These are phyloP conservation scores for Adrianichthys oophorus DNA, from an alignment of 2,797 vertebrate species.

Conservation along the genomic window DNA sequence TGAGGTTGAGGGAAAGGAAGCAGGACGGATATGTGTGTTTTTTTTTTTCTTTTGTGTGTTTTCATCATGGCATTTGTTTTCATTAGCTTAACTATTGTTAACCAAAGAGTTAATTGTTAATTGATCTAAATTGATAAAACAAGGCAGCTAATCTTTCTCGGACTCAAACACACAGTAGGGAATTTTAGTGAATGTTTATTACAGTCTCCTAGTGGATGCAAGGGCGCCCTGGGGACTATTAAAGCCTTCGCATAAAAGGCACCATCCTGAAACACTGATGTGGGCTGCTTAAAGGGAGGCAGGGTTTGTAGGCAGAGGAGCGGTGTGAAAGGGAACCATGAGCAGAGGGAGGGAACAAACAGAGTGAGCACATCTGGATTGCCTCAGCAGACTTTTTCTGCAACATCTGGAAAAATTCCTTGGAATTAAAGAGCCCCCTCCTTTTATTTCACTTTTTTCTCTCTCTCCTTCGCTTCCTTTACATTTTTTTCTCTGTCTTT, in stretches of 20 bases:
- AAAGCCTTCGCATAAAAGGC: conserved; percentile 68
- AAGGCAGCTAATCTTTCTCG: conserved; percentile 42
- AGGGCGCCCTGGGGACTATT: conserved; percentile 66
- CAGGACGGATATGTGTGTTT: conserved; percentile 3
- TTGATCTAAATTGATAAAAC: conserved; percentile 69
- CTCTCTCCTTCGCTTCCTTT: conserved; percentile 14
- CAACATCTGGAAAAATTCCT: conserved; percentile 82
- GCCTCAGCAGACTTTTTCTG: conserved; percentile 77
- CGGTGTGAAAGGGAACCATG: conserved; percentile 45
- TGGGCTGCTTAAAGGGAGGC: conserved; percentile 31
- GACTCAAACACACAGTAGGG: conserved; percentile 29
- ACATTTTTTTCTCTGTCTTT: conserved; percentile 27
- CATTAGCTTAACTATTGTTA: conserved; percentile 52
- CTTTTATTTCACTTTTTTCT: conserved; percentile 65
- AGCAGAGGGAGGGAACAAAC: conserved; percentile 60
- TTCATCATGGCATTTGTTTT: conserved; percentile 10
- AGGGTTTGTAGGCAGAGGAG: conserved; percentile 23
- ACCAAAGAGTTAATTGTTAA: conserved; percentile 67
- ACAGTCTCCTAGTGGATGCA: conserved; percentile 69
- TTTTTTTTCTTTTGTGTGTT: conserved; percentile 41
- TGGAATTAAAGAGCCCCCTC: conserved; percentile 80
- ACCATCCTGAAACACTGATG: conserved; percentile 56
- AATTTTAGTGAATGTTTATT: conserved; percentile 74
- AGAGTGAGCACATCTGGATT: conserved; percentile 80
- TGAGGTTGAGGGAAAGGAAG: conserved; percentile 26